Base-by-base conservation (phyloP, 2,888 invertebrate genomes). In the Drosophila tanythrix region DNA sequence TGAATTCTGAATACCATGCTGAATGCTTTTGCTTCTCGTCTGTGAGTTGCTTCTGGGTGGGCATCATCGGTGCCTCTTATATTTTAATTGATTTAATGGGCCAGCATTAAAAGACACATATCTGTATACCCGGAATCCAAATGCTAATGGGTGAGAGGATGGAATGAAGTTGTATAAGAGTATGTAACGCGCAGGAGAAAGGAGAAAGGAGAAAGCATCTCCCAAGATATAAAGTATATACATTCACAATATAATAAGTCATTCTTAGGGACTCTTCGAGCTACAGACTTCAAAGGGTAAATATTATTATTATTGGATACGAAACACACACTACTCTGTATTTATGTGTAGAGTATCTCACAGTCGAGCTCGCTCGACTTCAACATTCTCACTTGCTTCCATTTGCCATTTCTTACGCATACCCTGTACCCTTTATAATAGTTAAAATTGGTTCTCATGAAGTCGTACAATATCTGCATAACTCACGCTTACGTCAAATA, bases 81-180 rank as follows among this genome's bases (percentile, higher is more conserved):
- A 43, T 67, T 70, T 85, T 81, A 85, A 85, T 85, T 85, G 83
- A 85, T 85, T 83, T 76, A 74, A 81, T 81, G 70, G 81, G 56
- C 70, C 55, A 35, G 29, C 61, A n/a, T 62, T 48, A 29, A 43
- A 38, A 57, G 25, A 60, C 27, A 50, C 69, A 38, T 59, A 58
- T 61, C 13, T 64, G 46, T 35, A 46, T 56, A 46, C 46, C 21
- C 46, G 13, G 46, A 13, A 10, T 40, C 40, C 2, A n/a, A n/a
- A 11, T 21, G n/a, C n/a, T 4, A 10, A 4, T 40, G n/a, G n/a
- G 2, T 21, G 40, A 21, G 21, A 13, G 43, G 5, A 0, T 43
- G 21, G 21, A 43, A 21, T 43, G 43, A 46, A 46, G 25, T 46
- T 46, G 3, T 2, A 3, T 0, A 13, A 25, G 25, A 25, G 7